Evolutionary conservation across 2,797 vertebrate species (phyloP), one percentile per base, ranked within the genome.

Genomic region (Aratinga solstitialis): DNA sequence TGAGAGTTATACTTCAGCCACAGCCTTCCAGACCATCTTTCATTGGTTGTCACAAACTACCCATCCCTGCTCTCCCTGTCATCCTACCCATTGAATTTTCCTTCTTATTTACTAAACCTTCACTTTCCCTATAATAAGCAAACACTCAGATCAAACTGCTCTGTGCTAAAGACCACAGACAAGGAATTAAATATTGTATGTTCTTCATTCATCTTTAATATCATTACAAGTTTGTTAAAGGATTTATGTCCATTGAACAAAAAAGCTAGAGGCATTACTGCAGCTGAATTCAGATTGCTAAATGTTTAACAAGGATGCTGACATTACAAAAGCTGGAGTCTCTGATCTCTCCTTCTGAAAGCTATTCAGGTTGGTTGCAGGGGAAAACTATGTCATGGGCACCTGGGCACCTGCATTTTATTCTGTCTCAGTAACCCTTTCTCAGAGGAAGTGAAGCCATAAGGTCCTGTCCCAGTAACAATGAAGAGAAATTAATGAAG

Each of bases 401-500:
- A 98, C 97, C 97, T 98, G 95, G 77, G 96, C 88, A 97, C 90
- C 96, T 96, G 95, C 89, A 89, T 97, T 96, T 96, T 94, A 80
- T 84, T 96, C 96, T 93, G 89, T 91, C 91, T 92, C 93, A 32
- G 87, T 90, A 90, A 94, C 79, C 89, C 94, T 65, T 82, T 88
- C 95, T 89, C 91, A 96, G 90, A 97, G 98, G 98, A 98, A 98
- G 97, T 90, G 74, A 96, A 95, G 97, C 86, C 95, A 95, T 86
- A 94, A 97, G 82, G 98, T 98, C 97, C 87, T 95, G 87, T 96
- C 66, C 50, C 79, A 91, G 95, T 94, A 97, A 98, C 98, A 98
- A 98, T 98, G 97, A 97, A 94, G 95, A 98, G 97, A 98, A 98
- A 84, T 87, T 93, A 95, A 94, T 83, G 84, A 97, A 96, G 89